These are phyloP conservation scores for Proisotoma minuta DNA, from an alignment of 2,888 invertebrate genomes.

Conservation along the genomic window DNA sequence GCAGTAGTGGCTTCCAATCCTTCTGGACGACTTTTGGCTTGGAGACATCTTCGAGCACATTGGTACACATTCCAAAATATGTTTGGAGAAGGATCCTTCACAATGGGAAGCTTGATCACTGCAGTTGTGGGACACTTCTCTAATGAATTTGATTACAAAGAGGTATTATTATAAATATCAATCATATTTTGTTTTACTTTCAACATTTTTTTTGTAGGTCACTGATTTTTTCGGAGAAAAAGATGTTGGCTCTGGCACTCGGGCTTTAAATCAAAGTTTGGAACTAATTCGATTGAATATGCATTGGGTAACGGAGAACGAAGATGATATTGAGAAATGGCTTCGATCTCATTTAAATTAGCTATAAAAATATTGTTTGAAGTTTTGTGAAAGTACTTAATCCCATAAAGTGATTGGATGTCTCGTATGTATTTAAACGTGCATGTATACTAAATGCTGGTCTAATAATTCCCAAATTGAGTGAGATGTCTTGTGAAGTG, in stretches of 20 bases:
- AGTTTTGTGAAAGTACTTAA: too few species aligned
- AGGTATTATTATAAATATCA: slow-evolving; percentile 51
- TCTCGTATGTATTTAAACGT: too few species aligned
- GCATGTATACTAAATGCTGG: too few species aligned
- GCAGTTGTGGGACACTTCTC: slow-evolving; percentile 64
- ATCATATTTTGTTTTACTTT: neutral
- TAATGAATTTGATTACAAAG: slow-evolving; percentile 68
- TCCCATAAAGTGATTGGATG: too few species aligned
- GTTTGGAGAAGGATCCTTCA: slow-evolving; percentile 60
- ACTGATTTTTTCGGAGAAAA: slow-evolving; percentile 58
- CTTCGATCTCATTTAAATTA: slow-evolving; percentile 49
- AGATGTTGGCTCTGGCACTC: slow-evolving; percentile 57
- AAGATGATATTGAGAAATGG: slow-evolving; percentile 57
- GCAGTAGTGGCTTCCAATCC: slow-evolving; percentile 66
- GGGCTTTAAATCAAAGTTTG: slow-evolving; percentile 66
- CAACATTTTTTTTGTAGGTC: slow-evolving; percentile 53
- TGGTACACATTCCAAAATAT: slow-evolving; percentile 62
- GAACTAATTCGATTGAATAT: slow-evolving; percentile 77
- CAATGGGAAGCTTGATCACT: slow-evolving; percentile 62
- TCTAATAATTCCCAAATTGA: too few species aligned
- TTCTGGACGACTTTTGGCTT: slow-evolving; percentile 65
- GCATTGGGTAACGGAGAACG: slow-evolving; percentile 66
- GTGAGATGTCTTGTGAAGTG: too few species aligned
- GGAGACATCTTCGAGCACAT: slow-evolving; percentile 68
- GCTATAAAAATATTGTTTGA: too few species aligned